Evolutionary conservation across 2,888 invertebrate genomes (phyloP).

Genomic region (Synanthedon vespiformis): DNA sequence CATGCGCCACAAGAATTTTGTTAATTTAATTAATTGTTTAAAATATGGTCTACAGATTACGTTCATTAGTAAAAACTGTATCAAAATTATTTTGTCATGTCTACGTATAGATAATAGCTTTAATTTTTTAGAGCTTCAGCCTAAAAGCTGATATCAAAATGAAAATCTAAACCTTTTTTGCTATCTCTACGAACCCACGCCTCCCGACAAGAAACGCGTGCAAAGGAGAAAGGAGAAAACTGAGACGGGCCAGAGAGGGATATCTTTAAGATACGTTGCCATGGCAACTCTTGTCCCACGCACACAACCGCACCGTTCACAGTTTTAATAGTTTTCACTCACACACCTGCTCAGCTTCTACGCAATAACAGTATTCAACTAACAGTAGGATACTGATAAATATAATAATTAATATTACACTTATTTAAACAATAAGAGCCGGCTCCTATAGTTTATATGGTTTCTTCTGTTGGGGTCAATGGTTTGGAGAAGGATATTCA

Average conservation of each 20-base stretch:
- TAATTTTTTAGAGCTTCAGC: not conserved
- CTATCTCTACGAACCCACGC: slow-evolving; percentile 48
- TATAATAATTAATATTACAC: no score
- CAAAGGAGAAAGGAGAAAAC: slow-evolving; percentile 69
- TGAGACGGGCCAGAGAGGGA: slow-evolving; percentile 63
- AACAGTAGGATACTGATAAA: no score
- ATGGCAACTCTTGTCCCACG: slow-evolving; percentile 53
- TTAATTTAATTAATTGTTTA: no score
- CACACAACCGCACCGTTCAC: slow-evolving; percentile 30
- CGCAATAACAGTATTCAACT: not conserved
- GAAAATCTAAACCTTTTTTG: slow-evolving; percentile 15
- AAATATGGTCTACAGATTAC: no score
- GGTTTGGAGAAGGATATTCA: no score
- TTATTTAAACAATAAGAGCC: no score
- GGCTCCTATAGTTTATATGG: no score
- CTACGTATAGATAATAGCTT: no score
- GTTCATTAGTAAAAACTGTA: no score
- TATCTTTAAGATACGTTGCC: slow-evolving; percentile 69
- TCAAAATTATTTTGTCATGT: no score
- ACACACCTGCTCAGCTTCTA: slow-evolving; percentile 3
- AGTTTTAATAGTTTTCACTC: slow-evolving; percentile 2
- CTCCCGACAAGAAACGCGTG: slow-evolving; percentile 66
- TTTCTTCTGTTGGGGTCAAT: no score
- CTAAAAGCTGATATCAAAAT: not conserved
- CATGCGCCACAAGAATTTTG: no score